Conservation (phyloP, 2,888 invertebrate species). For the Drosophila percnosoma region DNA sequence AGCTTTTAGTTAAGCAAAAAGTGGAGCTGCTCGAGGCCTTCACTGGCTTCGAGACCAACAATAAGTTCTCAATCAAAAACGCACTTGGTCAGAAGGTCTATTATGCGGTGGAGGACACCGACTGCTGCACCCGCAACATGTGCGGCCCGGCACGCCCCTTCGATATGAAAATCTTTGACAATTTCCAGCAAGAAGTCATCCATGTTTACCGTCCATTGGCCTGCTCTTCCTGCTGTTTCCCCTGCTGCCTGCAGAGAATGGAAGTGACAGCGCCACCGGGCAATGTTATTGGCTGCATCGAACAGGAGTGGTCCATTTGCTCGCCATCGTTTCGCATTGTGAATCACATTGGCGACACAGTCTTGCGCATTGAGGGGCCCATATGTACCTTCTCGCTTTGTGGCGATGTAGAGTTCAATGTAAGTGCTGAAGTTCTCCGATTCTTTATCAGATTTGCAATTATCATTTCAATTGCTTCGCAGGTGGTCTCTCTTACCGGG, state of each 20-base stretch:
- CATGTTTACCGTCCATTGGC: constrained; percentile 92
- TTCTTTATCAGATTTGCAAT: background rate
- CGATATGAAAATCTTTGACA: constrained; percentile 94
- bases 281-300: constrained; percentile 89
- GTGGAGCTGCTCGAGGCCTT: constrained; percentile 90
- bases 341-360: constrained; percentile 90
- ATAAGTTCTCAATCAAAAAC: constrained; percentile 94
- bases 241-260: constrained; percentile 93
- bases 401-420: constrained; percentile 93
- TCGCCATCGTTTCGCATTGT: constrained; percentile 90
- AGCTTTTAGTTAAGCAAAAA: constrained; percentile 92
- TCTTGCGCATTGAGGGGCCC: constrained; percentile 93
- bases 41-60: constrained; percentile 94
- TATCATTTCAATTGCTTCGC: constrained; percentile 51
- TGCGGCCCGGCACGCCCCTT: constrained; percentile 93
- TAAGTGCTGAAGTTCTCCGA: constrained; percentile 75
- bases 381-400: constrained; percentile 91
- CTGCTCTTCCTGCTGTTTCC: constrained; percentile 93
- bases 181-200: constrained; percentile 93
- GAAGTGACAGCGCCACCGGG: constrained; percentile 92
- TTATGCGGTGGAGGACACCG: constrained; percentile 93
- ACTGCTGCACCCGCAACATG: constrained; percentile 93
- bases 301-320: constrained; percentile 91
- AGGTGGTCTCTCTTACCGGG: constrained; percentile 92
- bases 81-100: constrained; percentile 92